Conservation (phyloP, 2,113 vertebrate species). For the Platichthys flesus region DNA sequence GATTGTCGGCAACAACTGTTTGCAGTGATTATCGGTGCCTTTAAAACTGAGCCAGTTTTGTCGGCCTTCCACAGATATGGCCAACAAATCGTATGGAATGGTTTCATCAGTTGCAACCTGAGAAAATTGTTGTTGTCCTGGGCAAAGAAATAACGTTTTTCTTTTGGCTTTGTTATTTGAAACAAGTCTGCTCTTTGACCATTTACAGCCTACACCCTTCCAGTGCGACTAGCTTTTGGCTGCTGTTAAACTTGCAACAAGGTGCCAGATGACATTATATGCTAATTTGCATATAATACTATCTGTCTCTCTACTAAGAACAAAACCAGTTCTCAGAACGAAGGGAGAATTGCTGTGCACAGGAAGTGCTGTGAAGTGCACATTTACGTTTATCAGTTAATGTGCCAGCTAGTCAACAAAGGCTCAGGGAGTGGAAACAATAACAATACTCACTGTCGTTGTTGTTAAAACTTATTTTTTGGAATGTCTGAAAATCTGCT, state of each 20-base stretch:
- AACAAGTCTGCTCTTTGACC: background rate
- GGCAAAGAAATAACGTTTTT: too few relatives aligned
- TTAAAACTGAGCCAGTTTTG: too few relatives aligned
- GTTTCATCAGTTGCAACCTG: background rate
- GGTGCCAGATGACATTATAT: constrained; percentile 40
- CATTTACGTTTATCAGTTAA: constrained; percentile 4
- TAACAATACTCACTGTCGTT: constrained; percentile 27
- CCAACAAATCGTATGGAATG: background rate
- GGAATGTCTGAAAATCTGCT: background rate
- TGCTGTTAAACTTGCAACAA: background rate
- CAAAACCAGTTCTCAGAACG: background rate
- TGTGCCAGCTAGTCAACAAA: too few relatives aligned
- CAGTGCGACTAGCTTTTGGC: constrained; percentile 1
- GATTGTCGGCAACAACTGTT: too few relatives aligned
- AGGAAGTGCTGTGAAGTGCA: constrained; percentile 1
- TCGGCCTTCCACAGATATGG: too few relatives aligned
- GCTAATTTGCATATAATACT: constrained; percentile 23
- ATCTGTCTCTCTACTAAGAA: background rate
- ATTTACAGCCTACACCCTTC: constrained; percentile 27
- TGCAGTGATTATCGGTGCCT: too few relatives aligned
- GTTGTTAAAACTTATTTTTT: constrained; percentile 29
- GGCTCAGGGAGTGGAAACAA: constrained; percentile 8
- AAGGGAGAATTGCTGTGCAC: background rate
- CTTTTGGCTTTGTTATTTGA: background rate
- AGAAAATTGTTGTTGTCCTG: background rate